phyloP scores from a whole-genome alignment of 2,888 invertebrate species.

The Tinea semifulvella region DNA sequence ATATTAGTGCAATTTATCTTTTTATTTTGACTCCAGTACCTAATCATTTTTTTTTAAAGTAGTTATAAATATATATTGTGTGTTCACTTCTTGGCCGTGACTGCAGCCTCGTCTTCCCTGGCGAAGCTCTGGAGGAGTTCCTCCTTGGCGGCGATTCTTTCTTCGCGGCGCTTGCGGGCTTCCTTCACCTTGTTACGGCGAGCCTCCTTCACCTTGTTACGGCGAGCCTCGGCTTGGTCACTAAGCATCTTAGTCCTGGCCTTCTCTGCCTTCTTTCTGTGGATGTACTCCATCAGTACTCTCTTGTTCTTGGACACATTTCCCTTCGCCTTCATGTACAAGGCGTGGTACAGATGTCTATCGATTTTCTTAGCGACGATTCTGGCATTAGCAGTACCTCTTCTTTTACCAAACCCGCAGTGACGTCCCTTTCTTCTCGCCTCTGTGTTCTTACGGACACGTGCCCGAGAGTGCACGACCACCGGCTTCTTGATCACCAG shows the following conservation, averaged over 20 bases:
- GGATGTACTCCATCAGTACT: conserved; percentile 99
- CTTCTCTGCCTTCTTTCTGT: conserved; percentile 99
- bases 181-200: no score
- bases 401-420: conserved; percentile 98
- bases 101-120: conserved; percentile 86
- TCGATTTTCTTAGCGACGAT: conserved; percentile 99
- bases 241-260: conserved; percentile 96
- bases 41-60: no score
- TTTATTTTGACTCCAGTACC: no score
- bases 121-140: conserved; percentile 90
- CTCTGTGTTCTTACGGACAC: conserved; percentile 97
- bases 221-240: conserved; percentile 98
- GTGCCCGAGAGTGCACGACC: conserved; percentile 97
- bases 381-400: conserved; percentile 99
- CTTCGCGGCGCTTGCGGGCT: conserved; percentile 95
- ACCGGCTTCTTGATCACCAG: conserved; percentile 99
- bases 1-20: no score
- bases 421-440: conserved; percentile 99
- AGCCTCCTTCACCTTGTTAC: conserved; percentile 94
- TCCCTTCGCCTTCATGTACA: conserved; percentile 99
- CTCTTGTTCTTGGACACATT: conserved; percentile 99
- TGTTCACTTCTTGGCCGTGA: conserved; percentile 74
- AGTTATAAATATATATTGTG: background rate
- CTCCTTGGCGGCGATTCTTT: conserved; percentile 90
- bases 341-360: conserved; percentile 95